phyloP scores from a whole-genome alignment of 1,140 invertebrate species.

The Danaus plexippus region DNA sequence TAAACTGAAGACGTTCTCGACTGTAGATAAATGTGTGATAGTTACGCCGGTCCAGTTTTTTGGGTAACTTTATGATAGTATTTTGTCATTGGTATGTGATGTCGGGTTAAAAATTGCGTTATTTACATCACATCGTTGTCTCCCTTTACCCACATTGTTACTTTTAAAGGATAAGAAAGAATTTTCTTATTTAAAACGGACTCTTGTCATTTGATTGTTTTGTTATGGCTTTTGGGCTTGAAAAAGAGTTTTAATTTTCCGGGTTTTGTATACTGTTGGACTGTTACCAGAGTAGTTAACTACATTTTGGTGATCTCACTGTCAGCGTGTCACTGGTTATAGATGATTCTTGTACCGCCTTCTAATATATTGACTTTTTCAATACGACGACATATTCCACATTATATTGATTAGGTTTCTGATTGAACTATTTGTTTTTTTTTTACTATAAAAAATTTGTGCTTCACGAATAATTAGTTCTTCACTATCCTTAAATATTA shows the following conservation, averaged over 20 bases:
- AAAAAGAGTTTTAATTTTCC: too few relatives aligned
- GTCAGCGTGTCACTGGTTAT: conserved; percentile 57
- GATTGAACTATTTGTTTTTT: too few relatives aligned
- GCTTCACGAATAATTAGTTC: too few relatives aligned
- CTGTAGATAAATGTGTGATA: conserved; percentile 55
- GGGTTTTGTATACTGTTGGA: too few relatives aligned
- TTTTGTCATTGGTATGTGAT: conserved; percentile 43
- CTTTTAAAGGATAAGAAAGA: conserved; percentile 46
- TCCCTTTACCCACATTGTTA: conserved; percentile 23
- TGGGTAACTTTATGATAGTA: conserved; percentile 48
- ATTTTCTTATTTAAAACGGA: conserved; percentile 18
- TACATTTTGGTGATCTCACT: conserved; percentile 39
- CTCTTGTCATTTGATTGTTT: conserved; percentile 17
- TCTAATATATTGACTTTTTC: neutral
- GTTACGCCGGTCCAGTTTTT: conserved; percentile 66
- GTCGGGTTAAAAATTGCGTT: conserved; percentile 6
- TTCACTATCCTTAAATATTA: too few relatives aligned
- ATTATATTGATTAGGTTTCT: too few relatives aligned
- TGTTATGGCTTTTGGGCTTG: neutral
- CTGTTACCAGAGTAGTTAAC: too few relatives aligned
- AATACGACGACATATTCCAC: too few relatives aligned
- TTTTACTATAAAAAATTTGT: too few relatives aligned
- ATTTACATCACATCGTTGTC: neutral
- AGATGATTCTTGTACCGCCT: conserved; percentile 39
- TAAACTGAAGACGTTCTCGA: conserved; percentile 59